A percentile compares a stretch with the other conserved stretches of the same genome.
Conservation (phyloP, 1,140 invertebrate species). For the Pinna nobilis region DNA sequence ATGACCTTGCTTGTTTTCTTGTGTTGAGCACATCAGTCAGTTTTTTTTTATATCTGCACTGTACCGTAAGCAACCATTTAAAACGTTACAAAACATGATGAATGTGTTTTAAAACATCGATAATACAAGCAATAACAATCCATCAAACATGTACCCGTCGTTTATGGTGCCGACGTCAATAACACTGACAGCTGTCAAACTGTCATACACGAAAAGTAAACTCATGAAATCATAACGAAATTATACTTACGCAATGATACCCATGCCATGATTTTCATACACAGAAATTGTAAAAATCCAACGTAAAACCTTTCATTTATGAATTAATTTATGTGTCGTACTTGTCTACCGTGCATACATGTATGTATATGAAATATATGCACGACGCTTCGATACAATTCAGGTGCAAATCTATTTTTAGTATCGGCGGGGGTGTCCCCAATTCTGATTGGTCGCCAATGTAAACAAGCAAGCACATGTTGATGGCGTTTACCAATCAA, state of each 20-base stretch:
- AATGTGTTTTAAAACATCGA: too few species aligned
- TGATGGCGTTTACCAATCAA: conserved; percentile 30
- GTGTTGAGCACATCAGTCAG: too few species aligned
- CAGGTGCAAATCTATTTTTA: conserved; percentile 37
- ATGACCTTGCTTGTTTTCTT: too few species aligned
- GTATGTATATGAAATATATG: conserved; percentile 11
- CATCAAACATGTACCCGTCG: too few species aligned
- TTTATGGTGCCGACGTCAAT: too few species aligned
- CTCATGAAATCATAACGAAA: conserved; percentile 2
- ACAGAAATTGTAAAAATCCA: not conserved
- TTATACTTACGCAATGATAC: conserved; percentile 31
- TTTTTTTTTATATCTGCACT: too few species aligned
- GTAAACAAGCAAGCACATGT: conserved; percentile 47
- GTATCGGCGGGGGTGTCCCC: conserved; percentile 31
- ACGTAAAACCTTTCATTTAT: not conserved
- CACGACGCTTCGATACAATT: conserved; percentile 36
- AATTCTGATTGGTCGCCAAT: conserved; percentile 44
- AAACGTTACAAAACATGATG: too few species aligned
- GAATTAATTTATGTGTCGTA: conserved; percentile 6
- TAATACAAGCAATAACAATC: too few species aligned
- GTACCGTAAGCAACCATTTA: too few species aligned
- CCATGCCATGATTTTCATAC: conserved; percentile 21
- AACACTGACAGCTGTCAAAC: too few species aligned
- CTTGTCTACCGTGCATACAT: too few species aligned
- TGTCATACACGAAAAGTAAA: not conserved